Percentiles rank a stretch among this genome's conserved stretches.
These are phyloP conservation scores for Podarcis muralis DNA, from an alignment of 2,113 vertebrate species.

Conservation along the genomic window DNA sequence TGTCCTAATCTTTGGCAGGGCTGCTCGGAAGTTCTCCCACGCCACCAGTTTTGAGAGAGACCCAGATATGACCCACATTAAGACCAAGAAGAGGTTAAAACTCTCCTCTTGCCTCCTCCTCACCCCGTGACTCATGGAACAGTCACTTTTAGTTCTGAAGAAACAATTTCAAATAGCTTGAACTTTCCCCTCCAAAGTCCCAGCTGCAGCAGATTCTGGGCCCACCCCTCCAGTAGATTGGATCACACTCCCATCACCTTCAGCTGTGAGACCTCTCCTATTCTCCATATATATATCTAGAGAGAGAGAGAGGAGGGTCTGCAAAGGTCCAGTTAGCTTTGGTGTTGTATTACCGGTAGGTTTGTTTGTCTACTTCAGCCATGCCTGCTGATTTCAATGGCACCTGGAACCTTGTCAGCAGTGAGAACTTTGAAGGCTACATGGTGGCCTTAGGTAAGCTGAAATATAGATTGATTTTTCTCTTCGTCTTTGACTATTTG, in stretches of 20 bases:
- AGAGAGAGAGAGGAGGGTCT: not conserved
- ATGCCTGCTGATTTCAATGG: conserved; percentile 84
- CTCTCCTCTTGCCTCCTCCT: not conserved
- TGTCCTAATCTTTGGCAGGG: not conserved
- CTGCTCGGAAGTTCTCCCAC: not conserved
- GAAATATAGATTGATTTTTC: not conserved
- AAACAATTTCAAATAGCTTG: conserved; percentile 43
- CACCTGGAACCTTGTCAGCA: conserved; percentile 87
- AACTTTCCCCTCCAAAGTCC: conserved; percentile 59
- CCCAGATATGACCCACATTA: not conserved
- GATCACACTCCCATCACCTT: not conserved
- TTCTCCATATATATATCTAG: conserved; percentile 39
- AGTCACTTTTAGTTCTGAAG: conserved; percentile 60
- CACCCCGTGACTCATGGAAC: conserved; percentile 31
- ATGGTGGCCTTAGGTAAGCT: conserved; percentile 86
- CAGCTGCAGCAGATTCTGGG: conserved; percentile 6
- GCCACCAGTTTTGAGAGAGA: not conserved
- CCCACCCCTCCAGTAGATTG: conserved; percentile 20
- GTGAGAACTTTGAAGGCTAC: conserved; percentile 85
- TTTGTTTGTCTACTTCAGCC: not conserved
- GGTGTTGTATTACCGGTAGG: not conserved
- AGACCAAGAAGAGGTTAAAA: not conserved
- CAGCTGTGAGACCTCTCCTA: conserved; percentile 22
- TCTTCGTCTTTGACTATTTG: not conserved
- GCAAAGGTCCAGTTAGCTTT: not conserved